phyloP scores from a whole-genome alignment of 2,888 invertebrate species.

The Loripinus fragilis region DNA sequence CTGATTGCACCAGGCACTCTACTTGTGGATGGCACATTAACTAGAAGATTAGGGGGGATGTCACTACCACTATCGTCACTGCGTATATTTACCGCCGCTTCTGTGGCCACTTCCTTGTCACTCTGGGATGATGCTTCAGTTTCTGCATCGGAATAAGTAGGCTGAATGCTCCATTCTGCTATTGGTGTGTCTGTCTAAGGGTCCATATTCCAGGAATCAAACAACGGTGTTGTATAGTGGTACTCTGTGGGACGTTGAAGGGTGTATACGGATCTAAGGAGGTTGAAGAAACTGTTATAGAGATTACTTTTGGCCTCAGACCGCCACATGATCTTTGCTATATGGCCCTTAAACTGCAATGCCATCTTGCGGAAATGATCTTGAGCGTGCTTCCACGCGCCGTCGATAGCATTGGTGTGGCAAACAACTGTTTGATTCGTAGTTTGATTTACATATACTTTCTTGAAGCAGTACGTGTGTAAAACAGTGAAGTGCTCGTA shows the following conservation, averaged over 20 bases:
- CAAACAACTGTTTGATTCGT: not conserved
- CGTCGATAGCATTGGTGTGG: not conserved
- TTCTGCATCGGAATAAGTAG: not conserved
- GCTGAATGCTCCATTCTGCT: not conserved
- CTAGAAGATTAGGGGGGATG: not conserved
- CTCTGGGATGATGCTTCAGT: not conserved
- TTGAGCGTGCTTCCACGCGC: not conserved
- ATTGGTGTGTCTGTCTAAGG: not conserved
- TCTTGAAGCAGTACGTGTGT: not conserved
- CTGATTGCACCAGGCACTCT: not conserved
- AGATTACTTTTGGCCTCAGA: not conserved
- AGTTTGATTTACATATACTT: not conserved
- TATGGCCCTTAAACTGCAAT: not conserved
- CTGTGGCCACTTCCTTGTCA: not conserved
- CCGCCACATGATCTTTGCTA: constrained; percentile 1
- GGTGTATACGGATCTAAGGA: not conserved
- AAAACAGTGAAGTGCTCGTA: not conserved
- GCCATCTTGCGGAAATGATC: not conserved
- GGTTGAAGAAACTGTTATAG: not conserved
- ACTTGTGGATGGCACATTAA: not conserved
- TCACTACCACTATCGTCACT: not conserved
- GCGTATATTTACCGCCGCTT: not conserved
- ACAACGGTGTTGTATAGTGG: not conserved
- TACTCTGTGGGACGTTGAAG: not conserved
- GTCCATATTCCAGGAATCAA: not conserved